Evolutionary conservation across 2,113 vertebrate genomes (phyloP).

Genomic region (Peucedramus taeniatus): DNA sequence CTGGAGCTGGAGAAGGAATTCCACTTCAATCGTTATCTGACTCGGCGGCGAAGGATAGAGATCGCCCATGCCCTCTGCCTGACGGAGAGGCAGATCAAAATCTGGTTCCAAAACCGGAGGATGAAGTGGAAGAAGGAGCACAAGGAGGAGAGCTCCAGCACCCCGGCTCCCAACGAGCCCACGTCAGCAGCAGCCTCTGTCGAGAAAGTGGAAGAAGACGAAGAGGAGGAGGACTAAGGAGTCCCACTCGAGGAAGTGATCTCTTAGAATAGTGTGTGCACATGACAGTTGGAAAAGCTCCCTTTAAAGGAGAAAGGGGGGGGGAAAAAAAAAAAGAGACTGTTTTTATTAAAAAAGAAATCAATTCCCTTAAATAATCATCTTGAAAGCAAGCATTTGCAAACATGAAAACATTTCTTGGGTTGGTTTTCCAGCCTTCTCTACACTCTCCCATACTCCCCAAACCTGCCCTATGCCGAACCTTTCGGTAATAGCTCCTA

Average conservation of each 20-base stretch:
- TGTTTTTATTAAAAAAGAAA: conserved; percentile 13
- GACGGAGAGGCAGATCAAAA: conserved; percentile 90
- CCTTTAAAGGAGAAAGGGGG: conserved; percentile 45
- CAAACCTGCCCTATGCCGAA: neutral
- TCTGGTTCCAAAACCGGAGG: conserved; percentile 92
- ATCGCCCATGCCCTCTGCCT: conserved; percentile 85
- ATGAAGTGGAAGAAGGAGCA: conserved; percentile 96
- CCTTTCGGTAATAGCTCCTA: neutral
- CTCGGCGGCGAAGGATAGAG: conserved; percentile 84
- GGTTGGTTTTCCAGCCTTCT: neutral
- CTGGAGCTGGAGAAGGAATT: conserved; percentile 93
- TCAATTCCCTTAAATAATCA: neutral
- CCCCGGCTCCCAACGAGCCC: conserved; percentile 55
- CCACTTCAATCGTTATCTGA: conserved; percentile 91
- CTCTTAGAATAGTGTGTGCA: conserved; percentile 45
- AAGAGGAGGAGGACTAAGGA: conserved; percentile 72
- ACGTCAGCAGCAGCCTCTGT: conserved; percentile 54
- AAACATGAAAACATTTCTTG: neutral
- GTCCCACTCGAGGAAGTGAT: conserved; percentile 26
- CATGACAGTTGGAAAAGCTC: conserved; percentile 65
- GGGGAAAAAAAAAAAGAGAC: neutral
- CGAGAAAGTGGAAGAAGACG: conserved; percentile 67
- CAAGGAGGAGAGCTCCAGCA: conserved; percentile 71
- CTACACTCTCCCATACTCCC: neutral
- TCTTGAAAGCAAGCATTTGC: conserved; percentile 4